Percentiles rank a stretch among this genome's conserved stretches.
Evolutionary conservation across 2,797 vertebrate species (phyloP).

Genomic region (Rhinoraja longicauda): DNA sequence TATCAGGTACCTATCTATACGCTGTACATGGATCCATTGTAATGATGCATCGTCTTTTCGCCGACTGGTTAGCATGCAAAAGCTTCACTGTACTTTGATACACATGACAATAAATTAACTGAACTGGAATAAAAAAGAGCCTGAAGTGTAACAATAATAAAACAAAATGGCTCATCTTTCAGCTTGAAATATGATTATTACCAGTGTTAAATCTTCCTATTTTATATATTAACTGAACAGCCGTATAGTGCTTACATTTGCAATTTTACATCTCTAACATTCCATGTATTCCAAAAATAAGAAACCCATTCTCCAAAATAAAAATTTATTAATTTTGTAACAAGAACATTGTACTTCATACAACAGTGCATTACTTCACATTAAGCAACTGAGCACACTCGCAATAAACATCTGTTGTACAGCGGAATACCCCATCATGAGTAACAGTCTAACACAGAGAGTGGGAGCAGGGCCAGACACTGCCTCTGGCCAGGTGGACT

Average conservation of each 20-base stretch:
- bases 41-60: too few species aligned
- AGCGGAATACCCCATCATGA: constrained; percentile 43
- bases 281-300: not conserved
- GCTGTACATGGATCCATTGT: too few species aligned
- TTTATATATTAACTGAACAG: not conserved
- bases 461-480: not conserved
- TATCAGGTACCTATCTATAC: too few species aligned
- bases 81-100: too few species aligned
- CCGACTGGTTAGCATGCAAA: too few species aligned
- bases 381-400: constrained; percentile 63
- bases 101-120: too few species aligned
- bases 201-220: not conserved
- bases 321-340: constrained; percentile 68
- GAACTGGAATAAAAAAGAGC: too few species aligned
- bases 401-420: constrained; percentile 57
- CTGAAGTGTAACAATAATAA: too few species aligned
- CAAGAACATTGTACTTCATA: constrained; percentile 66
- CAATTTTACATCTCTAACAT: not conserved
- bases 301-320: constrained; percentile 60
- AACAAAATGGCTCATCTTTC: not conserved
- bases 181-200: not conserved
- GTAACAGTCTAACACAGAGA: constrained; percentile 21
- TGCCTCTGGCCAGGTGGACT: not conserved
- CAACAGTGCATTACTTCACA: constrained; percentile 64
- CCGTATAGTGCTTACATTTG: not conserved